Evolutionary conservation across 2,797 vertebrate genomes (phyloP).

Genomic region (Crocodylus rhombifer): DNA sequence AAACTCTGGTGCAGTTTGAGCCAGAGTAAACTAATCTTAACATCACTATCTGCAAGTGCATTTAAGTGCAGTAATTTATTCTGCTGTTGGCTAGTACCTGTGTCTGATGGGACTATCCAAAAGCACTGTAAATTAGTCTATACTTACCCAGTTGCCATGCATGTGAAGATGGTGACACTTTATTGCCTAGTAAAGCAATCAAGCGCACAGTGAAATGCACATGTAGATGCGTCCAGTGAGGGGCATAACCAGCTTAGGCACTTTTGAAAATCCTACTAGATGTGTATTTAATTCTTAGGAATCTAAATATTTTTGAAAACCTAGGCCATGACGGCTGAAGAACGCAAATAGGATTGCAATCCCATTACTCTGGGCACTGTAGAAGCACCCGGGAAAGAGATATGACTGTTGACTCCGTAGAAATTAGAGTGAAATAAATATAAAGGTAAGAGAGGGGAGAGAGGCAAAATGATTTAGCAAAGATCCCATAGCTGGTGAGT

Average conservation of each 20-base stretch:
- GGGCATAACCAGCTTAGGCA: neutral
- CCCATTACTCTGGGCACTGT: neutral
- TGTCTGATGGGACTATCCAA: no score
- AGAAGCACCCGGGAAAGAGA: fast-evolving
- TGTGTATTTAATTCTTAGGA: neutral
- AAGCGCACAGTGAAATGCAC: no score
- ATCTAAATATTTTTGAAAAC: neutral
- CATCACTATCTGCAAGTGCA: no score
- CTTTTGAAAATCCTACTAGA: neutral
- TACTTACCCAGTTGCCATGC: no score
- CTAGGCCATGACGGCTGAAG: neutral
- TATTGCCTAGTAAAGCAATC: no score
- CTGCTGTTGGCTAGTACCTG: no score
- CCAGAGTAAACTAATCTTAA: no score
- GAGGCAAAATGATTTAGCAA: neutral
- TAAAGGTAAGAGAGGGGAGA: neutral
- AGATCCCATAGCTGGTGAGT: neutral
- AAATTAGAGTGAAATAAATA: neutral
- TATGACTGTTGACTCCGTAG: no score
- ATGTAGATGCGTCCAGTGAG: neutral
- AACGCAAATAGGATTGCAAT: neutral
- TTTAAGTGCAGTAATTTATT: no score
- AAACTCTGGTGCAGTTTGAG: no score
- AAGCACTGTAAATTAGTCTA: no score
- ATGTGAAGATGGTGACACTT: no score